Evolutionary conservation across 2,888 invertebrate genomes (phyloP).

Genomic region (Scaptomyza polygonia): DNA sequence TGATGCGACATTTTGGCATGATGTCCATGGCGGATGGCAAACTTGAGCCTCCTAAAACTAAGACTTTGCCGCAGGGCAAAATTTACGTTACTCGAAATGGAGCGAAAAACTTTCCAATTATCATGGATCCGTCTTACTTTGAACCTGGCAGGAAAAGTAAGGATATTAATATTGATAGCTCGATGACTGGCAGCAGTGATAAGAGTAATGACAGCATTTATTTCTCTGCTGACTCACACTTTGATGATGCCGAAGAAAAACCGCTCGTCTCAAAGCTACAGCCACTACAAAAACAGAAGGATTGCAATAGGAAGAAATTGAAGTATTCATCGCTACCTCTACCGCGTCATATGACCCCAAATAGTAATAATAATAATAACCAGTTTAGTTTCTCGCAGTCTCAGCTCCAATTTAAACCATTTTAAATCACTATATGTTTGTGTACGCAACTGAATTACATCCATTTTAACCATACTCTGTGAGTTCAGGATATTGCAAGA

Average conservation of each 20-base stretch:
- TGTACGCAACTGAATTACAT: no score
- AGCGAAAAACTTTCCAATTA: constrained; percentile 59
- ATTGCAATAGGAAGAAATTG: background rate
- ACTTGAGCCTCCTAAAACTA: constrained; percentile 13
- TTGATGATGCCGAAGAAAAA: background rate
- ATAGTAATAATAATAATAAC: background rate
- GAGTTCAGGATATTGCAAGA: background rate
- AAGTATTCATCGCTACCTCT: background rate
- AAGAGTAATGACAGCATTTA: background rate
- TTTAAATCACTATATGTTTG: background rate
- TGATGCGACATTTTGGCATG: constrained; percentile 79
- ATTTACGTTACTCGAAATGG: constrained; percentile 68
- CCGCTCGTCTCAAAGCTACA: background rate
- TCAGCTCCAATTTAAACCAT: background rate
- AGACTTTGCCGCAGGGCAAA: constrained; percentile 30
- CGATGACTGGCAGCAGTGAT: constrained; percentile 1
- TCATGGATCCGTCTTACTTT: constrained; percentile 72
- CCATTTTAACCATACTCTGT: background rate
- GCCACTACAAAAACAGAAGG: background rate
- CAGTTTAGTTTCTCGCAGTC: no score
- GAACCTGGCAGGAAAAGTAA: constrained; percentile 46
- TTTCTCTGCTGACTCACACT: constrained; percentile 1
- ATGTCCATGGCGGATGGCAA: constrained; percentile 55
- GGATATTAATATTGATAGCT: background rate
- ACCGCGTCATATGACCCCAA: background rate